Conservation (phyloP, 2,113 vertebrate species). For the Leptobrachium ailaonicum region DNA sequence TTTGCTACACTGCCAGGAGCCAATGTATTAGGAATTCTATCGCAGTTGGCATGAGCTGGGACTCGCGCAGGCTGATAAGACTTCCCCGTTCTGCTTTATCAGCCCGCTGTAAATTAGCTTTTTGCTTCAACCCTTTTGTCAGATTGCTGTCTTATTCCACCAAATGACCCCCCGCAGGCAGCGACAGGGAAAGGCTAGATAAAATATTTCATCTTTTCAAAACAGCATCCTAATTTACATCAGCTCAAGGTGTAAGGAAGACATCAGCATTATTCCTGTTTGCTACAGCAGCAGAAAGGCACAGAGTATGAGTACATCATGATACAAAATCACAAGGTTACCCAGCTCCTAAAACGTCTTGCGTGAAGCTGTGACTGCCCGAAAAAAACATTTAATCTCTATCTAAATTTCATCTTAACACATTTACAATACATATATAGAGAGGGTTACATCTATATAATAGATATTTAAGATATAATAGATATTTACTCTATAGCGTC, state of each 20-base stretch:
- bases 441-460: too few relatives aligned
- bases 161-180: constrained; percentile 54
- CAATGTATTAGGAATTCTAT: constrained; percentile 61
- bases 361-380: too few relatives aligned
- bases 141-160: constrained; percentile 40
- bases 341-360: not conserved
- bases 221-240: constrained; percentile 24
- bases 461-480: too few relatives aligned
- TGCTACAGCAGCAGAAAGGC: not conserved
- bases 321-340: not conserved
- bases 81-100: constrained; percentile 67
- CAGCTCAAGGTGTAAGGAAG: constrained; percentile 11
- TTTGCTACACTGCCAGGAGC: constrained; percentile 49
- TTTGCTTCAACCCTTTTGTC: constrained; percentile 60
- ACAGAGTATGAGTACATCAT: not conserved
- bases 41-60: constrained; percentile 55
- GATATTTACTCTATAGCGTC: too few relatives aligned
- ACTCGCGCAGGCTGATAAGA: constrained; percentile 70
- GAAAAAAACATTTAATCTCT: too few relatives aligned
- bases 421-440: too few relatives aligned
- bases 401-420: too few relatives aligned
- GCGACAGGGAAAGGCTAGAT: constrained; percentile 56
- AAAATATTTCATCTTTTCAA: constrained; percentile 39
- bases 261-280: constrained; percentile 15
- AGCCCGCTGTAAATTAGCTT: constrained; percentile 65